Conservation (phyloP, 2,113 vertebrate species). For the Mohoua ochrocephala region DNA sequence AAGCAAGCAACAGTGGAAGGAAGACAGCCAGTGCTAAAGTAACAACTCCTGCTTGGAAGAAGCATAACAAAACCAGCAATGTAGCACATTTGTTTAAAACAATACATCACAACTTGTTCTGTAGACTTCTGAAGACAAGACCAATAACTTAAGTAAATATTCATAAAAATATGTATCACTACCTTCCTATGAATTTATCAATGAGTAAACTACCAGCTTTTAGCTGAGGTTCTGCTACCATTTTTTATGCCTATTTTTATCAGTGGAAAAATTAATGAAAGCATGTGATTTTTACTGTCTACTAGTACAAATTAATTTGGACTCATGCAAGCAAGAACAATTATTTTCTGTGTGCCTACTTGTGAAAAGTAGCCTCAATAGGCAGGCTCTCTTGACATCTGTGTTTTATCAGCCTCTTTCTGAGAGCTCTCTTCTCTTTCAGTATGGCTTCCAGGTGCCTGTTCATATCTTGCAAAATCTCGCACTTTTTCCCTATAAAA, state of each 20-base stretch:
- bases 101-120: not conserved
- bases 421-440: slow-evolving; percentile 78
- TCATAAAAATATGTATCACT: not conserved
- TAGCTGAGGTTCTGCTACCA: not conserved
- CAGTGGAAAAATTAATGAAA: not conserved
- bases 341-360: slow-evolving; percentile 63
- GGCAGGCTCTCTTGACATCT: slow-evolving; percentile 81
- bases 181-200: not conserved
- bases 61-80: not conserved
- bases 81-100: not conserved
- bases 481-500: slow-evolving; percentile 75
- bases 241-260: not conserved
- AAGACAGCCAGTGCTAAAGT: not conserved
- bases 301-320: not conserved
- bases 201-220: not conserved
- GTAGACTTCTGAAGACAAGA: not conserved
- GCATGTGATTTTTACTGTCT: not conserved
- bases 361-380: slow-evolving; percentile 82
- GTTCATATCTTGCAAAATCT: slow-evolving; percentile 79
- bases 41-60: not conserved
- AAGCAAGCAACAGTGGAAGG: not conserved
- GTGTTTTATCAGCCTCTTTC: slow-evolving; percentile 81
- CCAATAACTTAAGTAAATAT: not conserved
- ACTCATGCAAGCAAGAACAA: not conserved
- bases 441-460: slow-evolving; percentile 84